Conservation (phyloP, 2,888 invertebrate species). For the Pyrocoelia pectoralis region DNA sequence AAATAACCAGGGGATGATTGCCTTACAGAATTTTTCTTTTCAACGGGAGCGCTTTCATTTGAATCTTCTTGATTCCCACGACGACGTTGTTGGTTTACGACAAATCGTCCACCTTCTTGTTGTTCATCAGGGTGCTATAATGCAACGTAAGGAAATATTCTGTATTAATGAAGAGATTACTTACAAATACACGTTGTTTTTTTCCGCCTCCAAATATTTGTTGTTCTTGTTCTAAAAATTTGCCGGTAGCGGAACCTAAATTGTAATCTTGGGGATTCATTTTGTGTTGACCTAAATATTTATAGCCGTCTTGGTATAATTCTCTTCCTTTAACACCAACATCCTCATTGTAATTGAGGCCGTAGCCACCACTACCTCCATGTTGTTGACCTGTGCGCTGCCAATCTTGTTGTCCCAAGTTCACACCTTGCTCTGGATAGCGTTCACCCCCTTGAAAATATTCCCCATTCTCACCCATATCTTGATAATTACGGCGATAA, state of each 20-base stretch:
- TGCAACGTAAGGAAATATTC: neutral
- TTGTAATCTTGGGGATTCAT: neutral
- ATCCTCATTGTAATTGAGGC: neutral
- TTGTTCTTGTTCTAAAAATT: neutral
- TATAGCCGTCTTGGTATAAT: no score
- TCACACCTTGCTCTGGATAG: no score
- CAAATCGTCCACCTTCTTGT: neutral
- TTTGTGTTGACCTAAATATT: neutral
- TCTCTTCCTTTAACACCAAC: neutral
- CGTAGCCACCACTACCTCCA: neutral
- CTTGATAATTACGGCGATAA: no score
- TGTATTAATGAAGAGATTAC: neutral
- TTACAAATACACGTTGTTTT: slow-evolving; percentile 4
- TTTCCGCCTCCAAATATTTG: neutral
- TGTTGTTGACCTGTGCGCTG: neutral
- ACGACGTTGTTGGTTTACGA: slow-evolving; percentile 11
- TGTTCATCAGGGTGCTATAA: slow-evolving; percentile 4
- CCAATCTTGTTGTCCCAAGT: no score
- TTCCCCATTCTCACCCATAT: no score
- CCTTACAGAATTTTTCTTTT: neutral
- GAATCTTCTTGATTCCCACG: neutral
- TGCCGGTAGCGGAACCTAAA: neutral
- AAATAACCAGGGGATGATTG: neutral
- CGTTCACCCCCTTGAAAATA: no score
- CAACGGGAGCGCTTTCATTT: neutral